phyloP scores from a whole-genome alignment of 2,797 vertebrate species.

The Apodemus agrarius region DNA sequence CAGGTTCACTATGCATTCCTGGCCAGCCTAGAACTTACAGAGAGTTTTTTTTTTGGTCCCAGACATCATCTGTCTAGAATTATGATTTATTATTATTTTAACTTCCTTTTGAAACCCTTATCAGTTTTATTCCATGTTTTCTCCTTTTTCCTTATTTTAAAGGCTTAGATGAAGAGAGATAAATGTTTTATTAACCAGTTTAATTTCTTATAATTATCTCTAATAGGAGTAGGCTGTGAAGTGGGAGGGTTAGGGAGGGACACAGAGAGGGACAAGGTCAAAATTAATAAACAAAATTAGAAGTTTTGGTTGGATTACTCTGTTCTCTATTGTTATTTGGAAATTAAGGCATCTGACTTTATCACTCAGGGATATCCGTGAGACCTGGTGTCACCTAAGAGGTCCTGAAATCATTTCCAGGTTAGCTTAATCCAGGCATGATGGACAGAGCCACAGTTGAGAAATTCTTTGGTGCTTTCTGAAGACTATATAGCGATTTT shows the following conservation, averaged over 20 bases:
- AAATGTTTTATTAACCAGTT: neutral
- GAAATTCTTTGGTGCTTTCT: constrained; percentile 19
- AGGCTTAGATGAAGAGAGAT: neutral
- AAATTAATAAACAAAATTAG: constrained; percentile 24
- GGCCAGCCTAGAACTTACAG: neutral
- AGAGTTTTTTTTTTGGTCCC: neutral
- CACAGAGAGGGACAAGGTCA: too few species aligned
- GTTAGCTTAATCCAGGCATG: neutral
- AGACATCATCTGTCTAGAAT: neutral
- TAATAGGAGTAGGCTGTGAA: neutral
- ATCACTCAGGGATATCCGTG: neutral
- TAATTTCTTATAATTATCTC: neutral
- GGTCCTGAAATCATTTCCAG: neutral
- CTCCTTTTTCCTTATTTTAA: neutral
- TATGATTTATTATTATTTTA: constrained; percentile 12
- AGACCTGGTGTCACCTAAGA: neutral
- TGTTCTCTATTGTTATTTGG: neutral
- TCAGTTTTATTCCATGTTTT: neutral
- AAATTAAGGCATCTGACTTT: neutral
- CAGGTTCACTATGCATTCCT: neutral
- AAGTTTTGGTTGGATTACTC: neutral
- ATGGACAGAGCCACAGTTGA: neutral
- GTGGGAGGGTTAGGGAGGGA: fast-evolving
- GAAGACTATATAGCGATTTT: neutral
- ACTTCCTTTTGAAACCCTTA: constrained; percentile 27